phyloP scores from a whole-genome alignment of 2,113 vertebrate species.

The Sinocyclocheilus grahami region DNA sequence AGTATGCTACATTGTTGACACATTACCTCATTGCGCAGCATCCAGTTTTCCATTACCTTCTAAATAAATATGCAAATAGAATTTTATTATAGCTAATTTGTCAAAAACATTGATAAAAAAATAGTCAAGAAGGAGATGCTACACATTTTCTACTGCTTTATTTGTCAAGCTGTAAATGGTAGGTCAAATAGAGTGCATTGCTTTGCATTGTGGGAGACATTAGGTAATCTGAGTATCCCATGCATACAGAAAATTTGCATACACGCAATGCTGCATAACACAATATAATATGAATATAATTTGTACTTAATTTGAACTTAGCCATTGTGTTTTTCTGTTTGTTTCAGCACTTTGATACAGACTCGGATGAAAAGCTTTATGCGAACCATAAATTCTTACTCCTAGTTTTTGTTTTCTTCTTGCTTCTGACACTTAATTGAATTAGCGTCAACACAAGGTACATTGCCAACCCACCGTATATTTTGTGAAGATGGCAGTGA shows the following conservation, averaged over 20 bases:
- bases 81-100: background rate
- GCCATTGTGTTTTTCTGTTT: background rate
- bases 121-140: background rate
- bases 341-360: background rate
- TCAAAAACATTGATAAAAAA: background rate
- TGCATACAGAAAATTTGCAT: background rate
- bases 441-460: conserved; percentile 4
- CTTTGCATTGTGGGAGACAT: background rate
- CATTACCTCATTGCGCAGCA: background rate
- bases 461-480: background rate
- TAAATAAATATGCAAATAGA: background rate
- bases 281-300: background rate
- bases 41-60: background rate
- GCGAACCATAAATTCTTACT: background rate
- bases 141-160: background rate
- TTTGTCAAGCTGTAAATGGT: background rate
- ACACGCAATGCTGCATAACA: background rate
- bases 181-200: background rate
- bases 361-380: background rate
- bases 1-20: background rate
- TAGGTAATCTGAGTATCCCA: background rate
- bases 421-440: background rate
- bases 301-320: background rate
- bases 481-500: background rate
- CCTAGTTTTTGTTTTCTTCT: background rate